Base-by-base conservation (phyloP, 2,797 vertebrate genomes). In the Natrix natrix region DNA sequence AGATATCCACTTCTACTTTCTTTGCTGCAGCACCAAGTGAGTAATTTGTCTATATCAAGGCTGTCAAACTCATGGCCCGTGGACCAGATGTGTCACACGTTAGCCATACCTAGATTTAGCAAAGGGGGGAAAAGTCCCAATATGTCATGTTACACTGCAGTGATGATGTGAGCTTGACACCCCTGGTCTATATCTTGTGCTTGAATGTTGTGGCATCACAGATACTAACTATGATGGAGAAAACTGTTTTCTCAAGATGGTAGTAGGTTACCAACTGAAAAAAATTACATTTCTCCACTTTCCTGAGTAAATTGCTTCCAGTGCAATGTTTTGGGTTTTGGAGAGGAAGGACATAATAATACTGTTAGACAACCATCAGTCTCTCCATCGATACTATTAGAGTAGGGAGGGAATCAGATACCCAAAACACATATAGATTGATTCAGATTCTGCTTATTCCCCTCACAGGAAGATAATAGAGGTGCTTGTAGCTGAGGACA, bases 11-110 rank as follows among this genome's bases (percentile, higher is more conserved):
- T 55, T 55, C 32, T 7, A 87, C 11, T 87, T 11, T 32, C 54
- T 32, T 57, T 55, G 16, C 16, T 32, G 54, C 28, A 87, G 16
- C 54, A 87, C 16, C 17, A 55, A n/a, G 52, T 74, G 17, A 78
- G 8, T 78, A 78, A 88, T 88, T 88, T 26, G 28, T 88, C 8
- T 78, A 43, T 10, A 43, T 43, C 16, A 57, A 1, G 56, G 16
- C 56, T 57, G 56, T 57, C 56, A 17, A 57, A 57, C 56, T 57
- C 1, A 4, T 57, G 4, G 56, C 56, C 14, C 16, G 0, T 57
- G 14, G 56, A 5, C 16, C 5, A 3, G 56, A 17, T 57, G 56
- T 0, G 1, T 16, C 56, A 57, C 5, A 0, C 4, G 0, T 14
- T 57, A 57, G 1, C 16, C 16, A 17, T 4, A 4, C 16, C 16